Evolutionary conservation across 2,888 invertebrate genomes (phyloP).

Genomic region (Teinopalpus imperialis): DNA sequence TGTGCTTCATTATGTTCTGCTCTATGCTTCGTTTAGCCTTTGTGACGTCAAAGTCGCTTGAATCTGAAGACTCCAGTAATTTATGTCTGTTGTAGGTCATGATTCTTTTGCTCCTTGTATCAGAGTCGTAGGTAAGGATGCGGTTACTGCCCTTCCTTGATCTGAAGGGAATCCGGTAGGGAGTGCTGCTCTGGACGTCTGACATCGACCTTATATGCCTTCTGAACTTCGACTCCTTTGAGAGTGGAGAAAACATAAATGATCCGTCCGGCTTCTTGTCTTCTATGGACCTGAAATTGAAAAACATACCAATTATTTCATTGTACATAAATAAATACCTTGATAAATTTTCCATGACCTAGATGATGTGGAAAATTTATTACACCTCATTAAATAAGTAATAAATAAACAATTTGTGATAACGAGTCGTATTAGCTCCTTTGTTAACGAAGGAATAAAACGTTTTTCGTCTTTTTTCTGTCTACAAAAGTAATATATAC

Average conservation of each 20-base stretch:
- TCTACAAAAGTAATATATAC: constrained; percentile 1
- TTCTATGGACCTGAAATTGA: constrained; percentile 63
- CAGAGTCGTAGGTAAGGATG: constrained; percentile 68
- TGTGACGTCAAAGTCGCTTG: constrained; percentile 60
- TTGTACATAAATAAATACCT: not conserved
- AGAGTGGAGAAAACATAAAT: constrained; percentile 57
- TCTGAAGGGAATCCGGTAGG: constrained; percentile 61
- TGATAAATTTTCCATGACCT: constrained; percentile 17
- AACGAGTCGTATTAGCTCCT: constrained; percentile 10
- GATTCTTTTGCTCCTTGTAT: constrained; percentile 60
- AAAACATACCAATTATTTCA: constrained; percentile 24
- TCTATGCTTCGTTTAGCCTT: constrained; percentile 57
- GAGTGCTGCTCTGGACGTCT: constrained; percentile 73
- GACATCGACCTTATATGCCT: constrained; percentile 76
- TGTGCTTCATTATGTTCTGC: constrained; percentile 66
- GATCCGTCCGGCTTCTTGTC: constrained; percentile 49
- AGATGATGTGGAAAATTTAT: constrained; percentile 3
- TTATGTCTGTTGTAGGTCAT: constrained; percentile 49
- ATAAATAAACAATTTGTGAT: constrained; percentile 19
- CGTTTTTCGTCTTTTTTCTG: constrained; percentile 7
- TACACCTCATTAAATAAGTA: constrained; percentile 9
- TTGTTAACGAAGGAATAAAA: constrained; percentile 1
- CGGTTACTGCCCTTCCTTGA: constrained; percentile 57
- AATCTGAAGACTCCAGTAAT: constrained; percentile 65
- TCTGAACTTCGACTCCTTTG: constrained; percentile 64